Percentiles rank a stretch among this genome's conserved stretches.
Conservation (phyloP, 2,113 vertebrate species). For the Hippolais icterina region DNA sequence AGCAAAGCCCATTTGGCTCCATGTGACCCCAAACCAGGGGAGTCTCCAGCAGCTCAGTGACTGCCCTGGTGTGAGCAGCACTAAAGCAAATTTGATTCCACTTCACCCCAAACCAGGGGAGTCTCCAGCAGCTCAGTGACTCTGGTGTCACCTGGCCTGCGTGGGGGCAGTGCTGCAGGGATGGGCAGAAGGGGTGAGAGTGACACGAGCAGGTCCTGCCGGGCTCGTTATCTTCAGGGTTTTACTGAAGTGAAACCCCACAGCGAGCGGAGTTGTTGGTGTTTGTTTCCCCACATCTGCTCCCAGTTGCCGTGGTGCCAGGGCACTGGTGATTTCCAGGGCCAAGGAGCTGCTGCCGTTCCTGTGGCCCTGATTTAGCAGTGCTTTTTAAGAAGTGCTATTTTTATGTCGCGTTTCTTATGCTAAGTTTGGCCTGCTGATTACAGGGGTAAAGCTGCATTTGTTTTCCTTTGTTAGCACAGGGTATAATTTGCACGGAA, state of each 20-base stretch:
- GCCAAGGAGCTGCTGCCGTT: neutral
- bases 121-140: neutral
- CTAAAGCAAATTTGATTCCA: too few species aligned
- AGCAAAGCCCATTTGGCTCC: too few species aligned
- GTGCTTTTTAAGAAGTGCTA: constrained; percentile 30
- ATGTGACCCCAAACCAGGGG: neutral
- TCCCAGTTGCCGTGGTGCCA: neutral
- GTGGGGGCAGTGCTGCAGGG: neutral
- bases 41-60: neutral
- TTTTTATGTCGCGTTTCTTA: constrained; percentile 1
- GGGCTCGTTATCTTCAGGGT: neutral
- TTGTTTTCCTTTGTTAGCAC: constrained; percentile 27
- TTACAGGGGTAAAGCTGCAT: neutral
- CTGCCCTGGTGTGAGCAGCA: neutral
- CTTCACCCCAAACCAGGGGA: neutral
- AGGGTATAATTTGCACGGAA: neutral
- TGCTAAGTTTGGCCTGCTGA: neutral
- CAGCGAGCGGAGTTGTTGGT: neutral
- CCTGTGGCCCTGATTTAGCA: neutral
- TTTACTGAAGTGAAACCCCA: neutral
- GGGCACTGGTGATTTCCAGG: neutral
- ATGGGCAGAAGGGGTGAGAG: neutral
- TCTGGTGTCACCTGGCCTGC: neutral
- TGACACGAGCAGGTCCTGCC: neutral
- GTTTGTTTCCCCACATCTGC: neutral